Evolutionary conservation across 2,113 vertebrate species (phyloP).

Genomic region (Taxidea taxus): DNA sequence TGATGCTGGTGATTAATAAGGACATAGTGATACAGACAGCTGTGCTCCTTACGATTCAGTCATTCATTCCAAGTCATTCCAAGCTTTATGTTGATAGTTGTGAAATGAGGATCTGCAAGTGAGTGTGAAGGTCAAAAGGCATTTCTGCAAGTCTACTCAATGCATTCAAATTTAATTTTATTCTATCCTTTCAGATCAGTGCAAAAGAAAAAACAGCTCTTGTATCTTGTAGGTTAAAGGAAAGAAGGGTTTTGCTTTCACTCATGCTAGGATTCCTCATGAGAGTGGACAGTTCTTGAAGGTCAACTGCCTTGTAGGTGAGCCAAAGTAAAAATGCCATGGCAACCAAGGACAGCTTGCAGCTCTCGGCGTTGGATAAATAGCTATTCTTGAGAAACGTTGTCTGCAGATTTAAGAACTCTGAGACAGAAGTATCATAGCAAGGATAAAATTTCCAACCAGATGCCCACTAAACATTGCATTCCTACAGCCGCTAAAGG

Average conservation of each 20-base stretch:
- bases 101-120: not conserved
- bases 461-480: not conserved
- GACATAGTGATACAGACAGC: rapidly evolving
- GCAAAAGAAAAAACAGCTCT: not conserved
- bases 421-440: no score
- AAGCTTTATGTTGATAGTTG: rapidly evolving
- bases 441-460: not conserved
- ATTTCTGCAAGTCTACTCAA: rapidly evolving
- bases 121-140: not conserved
- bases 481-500: no score
- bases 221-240: not conserved
- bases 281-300: not conserved
- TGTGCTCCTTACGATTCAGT: not conserved
- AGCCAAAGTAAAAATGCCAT: not conserved
- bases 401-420: not conserved
- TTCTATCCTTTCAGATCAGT: not conserved
- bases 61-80: not conserved
- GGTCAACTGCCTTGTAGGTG: rapidly evolving
- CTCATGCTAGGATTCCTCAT: not conserved
- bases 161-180: not conserved
- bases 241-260: not conserved
- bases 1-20: no score
- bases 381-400: rapidly evolving
- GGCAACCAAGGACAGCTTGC: not conserved
- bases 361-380: rapidly evolving